These are phyloP conservation scores for Crypturellus undulatus DNA, from an alignment of 2,113 vertebrate species.

Conservation along the genomic window DNA sequence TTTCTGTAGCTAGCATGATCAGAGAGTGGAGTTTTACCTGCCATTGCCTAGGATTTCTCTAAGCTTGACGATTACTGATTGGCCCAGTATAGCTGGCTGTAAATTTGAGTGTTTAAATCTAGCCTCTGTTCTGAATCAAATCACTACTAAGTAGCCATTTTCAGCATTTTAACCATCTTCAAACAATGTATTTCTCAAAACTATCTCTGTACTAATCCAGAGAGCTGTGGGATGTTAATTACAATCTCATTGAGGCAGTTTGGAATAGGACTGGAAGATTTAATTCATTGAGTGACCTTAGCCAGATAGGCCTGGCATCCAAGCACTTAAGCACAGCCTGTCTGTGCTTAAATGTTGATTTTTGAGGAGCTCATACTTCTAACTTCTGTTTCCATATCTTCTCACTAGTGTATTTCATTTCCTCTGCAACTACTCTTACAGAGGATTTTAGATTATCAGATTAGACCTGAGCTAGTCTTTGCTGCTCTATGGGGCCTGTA, in stretches of 20 bases:
- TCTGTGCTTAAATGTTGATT: neutral
- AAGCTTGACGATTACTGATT: neutral
- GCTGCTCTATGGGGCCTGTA: neutral
- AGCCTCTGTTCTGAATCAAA: neutral
- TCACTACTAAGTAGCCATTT: neutral
- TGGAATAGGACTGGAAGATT: neutral
- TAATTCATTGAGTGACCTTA: fast-evolving
- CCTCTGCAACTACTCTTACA: neutral
- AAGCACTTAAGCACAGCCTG: neutral
- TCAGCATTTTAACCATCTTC: neutral
- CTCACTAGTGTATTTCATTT: neutral
- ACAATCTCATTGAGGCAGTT: neutral
- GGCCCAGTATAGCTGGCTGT: neutral
- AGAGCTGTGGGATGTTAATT: neutral
- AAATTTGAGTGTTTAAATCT: neutral
- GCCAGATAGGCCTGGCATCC: neutral
- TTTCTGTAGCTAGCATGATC: neutral
- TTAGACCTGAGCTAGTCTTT: neutral
- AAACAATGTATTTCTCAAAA: neutral
- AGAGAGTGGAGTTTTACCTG: neutral
- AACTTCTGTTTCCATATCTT: neutral
- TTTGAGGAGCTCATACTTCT: neutral
- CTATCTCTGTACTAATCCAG: neutral
- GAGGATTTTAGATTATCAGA: neutral
- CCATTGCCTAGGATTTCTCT: neutral